Evolutionary conservation across 2,113 vertebrate species (phyloP), one percentile per base, ranked within the genome.

Genomic region (Notarius quadriscutis): DNA sequence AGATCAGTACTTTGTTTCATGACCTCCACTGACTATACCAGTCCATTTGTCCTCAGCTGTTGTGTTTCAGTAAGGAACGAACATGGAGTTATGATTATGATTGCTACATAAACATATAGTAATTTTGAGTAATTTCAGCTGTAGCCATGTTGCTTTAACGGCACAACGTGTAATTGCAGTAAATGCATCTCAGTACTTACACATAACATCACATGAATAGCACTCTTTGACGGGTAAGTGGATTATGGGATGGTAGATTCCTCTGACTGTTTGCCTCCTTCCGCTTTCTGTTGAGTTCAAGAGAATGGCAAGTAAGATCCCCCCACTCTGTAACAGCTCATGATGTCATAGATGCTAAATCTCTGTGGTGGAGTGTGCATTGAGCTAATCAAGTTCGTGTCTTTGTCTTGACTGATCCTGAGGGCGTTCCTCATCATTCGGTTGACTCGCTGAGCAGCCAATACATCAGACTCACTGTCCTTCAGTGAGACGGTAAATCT

Each of bases 341-440:
- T 95, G 94, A 95, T 91, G 94, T 96, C 94, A 95, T 94, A 90
- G 93, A 94, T 93, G 92, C 92, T 95, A 94, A 95, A 95, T 95
- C 94, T 94, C 81, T 91, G 92, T 92, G 88, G 88, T 89, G 18
- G 88, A 86, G 93, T 90, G 90, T 92, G 91, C 93, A 88, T 90
- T 80, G 92, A 93, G 91, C 91, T 95, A 94, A 95, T 95, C 93
- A 94, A 94, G 94, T 95, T 94, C 91, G 90, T 91, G 93, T 93
- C 93, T 94, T 94, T 95, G 94, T 94, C 93, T 93, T 93, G 93
- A 90, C 92, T 92, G 74, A 87, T 86, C 87, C 89, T 87, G 90
- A 94, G 93, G 93, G 87, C 93, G 89, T 92, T 90, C 88, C 89
- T 67, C 92, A 93, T 94, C 92, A 88, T 83, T 34, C 60, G 71